phyloP scores from a whole-genome alignment of 2,888 invertebrate genomes.

The Diogma glabrata region DNA sequence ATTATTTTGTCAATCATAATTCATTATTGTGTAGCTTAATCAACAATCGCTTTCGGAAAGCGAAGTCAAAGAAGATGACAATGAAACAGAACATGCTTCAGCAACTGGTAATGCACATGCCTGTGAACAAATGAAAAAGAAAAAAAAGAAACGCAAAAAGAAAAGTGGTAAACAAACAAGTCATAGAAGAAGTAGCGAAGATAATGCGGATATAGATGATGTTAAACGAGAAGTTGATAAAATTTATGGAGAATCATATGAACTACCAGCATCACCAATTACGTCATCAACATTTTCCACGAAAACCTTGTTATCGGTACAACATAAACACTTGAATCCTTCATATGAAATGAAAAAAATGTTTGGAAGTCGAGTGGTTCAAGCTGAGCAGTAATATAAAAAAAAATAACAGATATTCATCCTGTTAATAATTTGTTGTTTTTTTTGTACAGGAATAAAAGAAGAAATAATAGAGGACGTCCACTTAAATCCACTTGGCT shows the following conservation, averaged over 20 bases:
- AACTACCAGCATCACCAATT: conserved; percentile 20
- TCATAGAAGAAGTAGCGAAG: conserved; percentile 45
- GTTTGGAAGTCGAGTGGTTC: conserved; percentile 65
- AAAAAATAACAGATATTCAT: background rate
- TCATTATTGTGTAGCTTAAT: conserved; percentile 49
- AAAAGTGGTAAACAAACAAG: conserved; percentile 42
- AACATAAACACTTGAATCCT: conserved; percentile 61
- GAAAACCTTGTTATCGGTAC: conserved; percentile 48
- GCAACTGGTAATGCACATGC: conserved; percentile 39
- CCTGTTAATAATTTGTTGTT: background rate
- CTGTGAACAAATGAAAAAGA: conserved; percentile 41
- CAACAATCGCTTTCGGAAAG: conserved; percentile 55
- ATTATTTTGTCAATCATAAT: too few species aligned
- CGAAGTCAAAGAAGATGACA: conserved; percentile 57
- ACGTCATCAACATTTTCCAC: conserved; percentile 19
- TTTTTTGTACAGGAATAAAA: conserved; percentile 42
- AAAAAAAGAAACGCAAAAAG: conserved; percentile 54
- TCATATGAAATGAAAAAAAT: conserved; percentile 70
- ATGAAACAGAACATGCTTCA: conserved; percentile 47
- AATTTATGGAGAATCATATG: conserved; percentile 45
- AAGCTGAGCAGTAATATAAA: conserved; percentile 22
- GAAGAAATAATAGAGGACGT: conserved; percentile 37
- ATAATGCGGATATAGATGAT: conserved; percentile 42
- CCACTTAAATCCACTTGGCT: conserved; percentile 53
- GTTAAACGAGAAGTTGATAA: conserved; percentile 46